These are phyloP conservation scores for Barbus barbus DNA, from an alignment of 2,113 vertebrate genomes.

Conservation along the genomic window DNA sequence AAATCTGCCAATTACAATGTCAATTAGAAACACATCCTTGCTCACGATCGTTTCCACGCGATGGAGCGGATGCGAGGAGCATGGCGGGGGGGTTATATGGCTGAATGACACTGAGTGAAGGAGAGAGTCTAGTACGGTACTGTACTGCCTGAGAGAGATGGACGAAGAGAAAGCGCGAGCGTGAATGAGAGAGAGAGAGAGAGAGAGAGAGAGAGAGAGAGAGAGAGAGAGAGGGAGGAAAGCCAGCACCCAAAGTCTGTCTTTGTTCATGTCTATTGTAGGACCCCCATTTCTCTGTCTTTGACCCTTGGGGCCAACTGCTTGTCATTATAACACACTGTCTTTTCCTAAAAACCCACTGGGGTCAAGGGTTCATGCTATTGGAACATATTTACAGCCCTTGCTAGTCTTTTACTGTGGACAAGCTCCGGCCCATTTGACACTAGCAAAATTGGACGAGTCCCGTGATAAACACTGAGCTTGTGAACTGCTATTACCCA, in stretches of 20 bases:
- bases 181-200: neutral
- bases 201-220: slow-evolving; percentile 54
- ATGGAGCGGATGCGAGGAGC: slow-evolving; percentile 50
- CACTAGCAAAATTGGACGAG: neutral
- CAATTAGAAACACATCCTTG: slow-evolving; percentile 76
- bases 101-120: slow-evolving; percentile 47
- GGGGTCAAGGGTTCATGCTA: slow-evolving; percentile 52
- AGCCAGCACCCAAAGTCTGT: slow-evolving; percentile 11
- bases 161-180: slow-evolving; percentile 22
- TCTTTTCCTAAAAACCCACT: slow-evolving; percentile 63
- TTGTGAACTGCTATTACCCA: slow-evolving; percentile 90
- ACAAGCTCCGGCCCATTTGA: slow-evolving; percentile 7
- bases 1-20: slow-evolving; percentile 83
- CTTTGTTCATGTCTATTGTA: neutral
- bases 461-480: slow-evolving; percentile 86
- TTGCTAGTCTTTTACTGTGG: slow-evolving; percentile 3
- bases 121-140: slow-evolving; percentile 59
- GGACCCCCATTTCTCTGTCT: neutral
- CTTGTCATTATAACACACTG: slow-evolving; percentile 57
- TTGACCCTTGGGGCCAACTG: slow-evolving; percentile 62
- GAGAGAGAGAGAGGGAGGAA: slow-evolving; percentile 36
- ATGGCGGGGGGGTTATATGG: slow-evolving; percentile 12
- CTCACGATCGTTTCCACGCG: slow-evolving; percentile 61
- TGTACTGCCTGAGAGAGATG: slow-evolving; percentile 56
- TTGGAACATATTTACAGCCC: slow-evolving; percentile 45